Conservation (phyloP, 1,140 invertebrate genomes). For the Stenopsyche tienmushanensis region DNA sequence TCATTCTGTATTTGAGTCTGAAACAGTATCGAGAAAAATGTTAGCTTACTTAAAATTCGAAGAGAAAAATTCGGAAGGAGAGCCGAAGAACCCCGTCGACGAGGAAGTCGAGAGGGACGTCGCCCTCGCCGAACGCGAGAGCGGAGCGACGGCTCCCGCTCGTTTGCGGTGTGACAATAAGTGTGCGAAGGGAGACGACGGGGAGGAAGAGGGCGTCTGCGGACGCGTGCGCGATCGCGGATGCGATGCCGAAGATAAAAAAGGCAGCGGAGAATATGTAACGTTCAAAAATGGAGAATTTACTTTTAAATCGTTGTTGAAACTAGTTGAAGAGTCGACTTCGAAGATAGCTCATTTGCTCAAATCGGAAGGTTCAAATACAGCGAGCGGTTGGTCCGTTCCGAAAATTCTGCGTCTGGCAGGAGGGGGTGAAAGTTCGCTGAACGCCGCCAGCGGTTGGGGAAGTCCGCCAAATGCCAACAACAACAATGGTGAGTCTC, state of each 20-base stretch:
- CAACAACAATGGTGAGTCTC: conserved; percentile 52
- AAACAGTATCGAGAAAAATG: conserved; percentile 36
- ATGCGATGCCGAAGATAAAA: conserved; percentile 40
- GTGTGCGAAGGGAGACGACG: neutral
- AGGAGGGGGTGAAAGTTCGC: conserved; percentile 76
- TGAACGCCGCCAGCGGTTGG: conserved; percentile 74
- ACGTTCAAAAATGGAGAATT: conserved; percentile 43
- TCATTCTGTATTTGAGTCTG: conserved; percentile 39
- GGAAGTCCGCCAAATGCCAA: conserved; percentile 68
- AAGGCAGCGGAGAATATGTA: conserved; percentile 42
- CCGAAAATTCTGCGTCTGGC: conserved; percentile 61
- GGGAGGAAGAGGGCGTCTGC: neutral
- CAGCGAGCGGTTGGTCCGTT: conserved; percentile 58
- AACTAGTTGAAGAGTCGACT: conserved; percentile 42
- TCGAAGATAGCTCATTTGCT: conserved; percentile 44
- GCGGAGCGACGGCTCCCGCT: neutral
- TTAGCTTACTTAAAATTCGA: conserved; percentile 17
- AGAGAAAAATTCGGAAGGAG: neutral
- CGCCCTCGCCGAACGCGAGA: neutral
- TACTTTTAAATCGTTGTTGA: conserved; percentile 45
- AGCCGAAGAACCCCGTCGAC: neutral
- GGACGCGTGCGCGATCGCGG: conserved; percentile 47
- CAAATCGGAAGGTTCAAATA: conserved; percentile 42
- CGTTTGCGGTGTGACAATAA: conserved; percentile 10
- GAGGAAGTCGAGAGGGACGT: neutral